Percentiles rank a stretch among this genome's conserved stretches.
phyloP scores from a whole-genome alignment of 1,140 invertebrate species.

The Drosophila navojoa region DNA sequence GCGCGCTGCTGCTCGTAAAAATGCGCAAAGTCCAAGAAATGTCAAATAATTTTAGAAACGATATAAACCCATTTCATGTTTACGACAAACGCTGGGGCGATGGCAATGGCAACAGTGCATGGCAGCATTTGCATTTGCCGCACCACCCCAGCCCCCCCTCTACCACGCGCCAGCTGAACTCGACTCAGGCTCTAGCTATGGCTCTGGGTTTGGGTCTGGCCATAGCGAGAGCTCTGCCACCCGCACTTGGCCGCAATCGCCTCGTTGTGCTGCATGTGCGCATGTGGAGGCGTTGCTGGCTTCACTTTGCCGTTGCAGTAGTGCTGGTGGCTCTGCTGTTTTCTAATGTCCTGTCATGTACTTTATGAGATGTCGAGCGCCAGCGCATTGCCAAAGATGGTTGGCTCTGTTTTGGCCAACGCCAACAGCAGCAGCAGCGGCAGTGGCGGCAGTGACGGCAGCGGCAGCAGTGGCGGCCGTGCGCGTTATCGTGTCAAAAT shows the following conservation, averaged over 20 bases:
- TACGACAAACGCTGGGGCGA: constrained; percentile 65
- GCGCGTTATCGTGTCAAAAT: constrained; percentile 81
- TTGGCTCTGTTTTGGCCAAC: constrained; percentile 43
- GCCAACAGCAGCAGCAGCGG: constrained; percentile 19
- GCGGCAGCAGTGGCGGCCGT: constrained; percentile 28
- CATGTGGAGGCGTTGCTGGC: constrained; percentile 63
- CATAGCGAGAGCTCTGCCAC: neutral
- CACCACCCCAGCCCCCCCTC: neutral
- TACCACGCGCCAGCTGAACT: neutral
- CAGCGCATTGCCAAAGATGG: constrained; percentile 80
- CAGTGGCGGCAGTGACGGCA: neutral
- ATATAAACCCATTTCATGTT: constrained; percentile 84
- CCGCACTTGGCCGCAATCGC: constrained; percentile 13
- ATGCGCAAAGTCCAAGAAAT: constrained; percentile 81
- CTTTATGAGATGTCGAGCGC: constrained; percentile 82
- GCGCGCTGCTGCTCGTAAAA: constrained; percentile 72
- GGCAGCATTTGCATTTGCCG: constrained; percentile 67
- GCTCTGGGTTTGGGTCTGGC: neutral
- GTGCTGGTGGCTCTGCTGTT: constrained; percentile 63
- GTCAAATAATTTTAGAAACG: constrained; percentile 84
- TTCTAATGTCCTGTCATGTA: constrained; percentile 83
- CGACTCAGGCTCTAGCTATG: too few species aligned
- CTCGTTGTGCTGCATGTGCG: constrained; percentile 22
- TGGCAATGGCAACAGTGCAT: constrained; percentile 37
- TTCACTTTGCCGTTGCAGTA: constrained; percentile 36